Percentiles rank a stretch among this genome's conserved stretches.
Conservation (phyloP, 2,797 vertebrate genomes). For the Ataeniobius toweri region DNA sequence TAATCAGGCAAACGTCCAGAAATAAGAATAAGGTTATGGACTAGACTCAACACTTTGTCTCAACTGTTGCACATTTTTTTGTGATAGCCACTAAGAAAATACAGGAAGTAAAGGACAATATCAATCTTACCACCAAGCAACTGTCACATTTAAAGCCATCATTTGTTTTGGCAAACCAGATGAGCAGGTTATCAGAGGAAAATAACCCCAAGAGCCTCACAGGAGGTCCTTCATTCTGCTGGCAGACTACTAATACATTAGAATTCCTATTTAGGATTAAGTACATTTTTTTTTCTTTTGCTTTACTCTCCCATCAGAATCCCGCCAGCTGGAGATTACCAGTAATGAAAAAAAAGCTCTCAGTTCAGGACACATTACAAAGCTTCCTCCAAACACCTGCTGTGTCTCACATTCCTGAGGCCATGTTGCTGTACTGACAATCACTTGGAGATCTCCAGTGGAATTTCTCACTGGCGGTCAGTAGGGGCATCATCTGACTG, state of each 20-base stretch:
- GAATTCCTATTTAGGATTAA: not conserved
- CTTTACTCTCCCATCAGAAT: not conserved
- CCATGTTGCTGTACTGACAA: conserved; percentile 14
- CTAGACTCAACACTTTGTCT: not conserved
- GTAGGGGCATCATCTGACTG: conserved; percentile 42
- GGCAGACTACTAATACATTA: not conserved
- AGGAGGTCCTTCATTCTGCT: not conserved
- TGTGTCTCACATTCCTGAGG: conserved; percentile 16
- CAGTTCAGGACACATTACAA: not conserved
- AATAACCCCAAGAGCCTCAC: not conserved
- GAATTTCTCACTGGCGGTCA: conserved; percentile 50
- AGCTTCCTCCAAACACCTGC: conserved; percentile 15
- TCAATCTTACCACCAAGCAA: not conserved
- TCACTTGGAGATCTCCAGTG: conserved; percentile 37
- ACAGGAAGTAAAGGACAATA: not conserved
- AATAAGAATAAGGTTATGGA: not conserved
- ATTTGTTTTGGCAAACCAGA: not conserved
- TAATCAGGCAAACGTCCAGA: not conserved
- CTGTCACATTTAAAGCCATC: not conserved
- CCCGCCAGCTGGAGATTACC: not conserved
- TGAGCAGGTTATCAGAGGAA: not conserved
- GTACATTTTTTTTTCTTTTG: not conserved
- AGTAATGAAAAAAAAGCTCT: not conserved
- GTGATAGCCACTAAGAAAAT: not conserved
- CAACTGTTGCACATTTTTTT: not conserved